A percentile compares a stretch with the other conserved stretches of the same genome.
These are phyloP conservation scores for Microtus oregoni DNA, from an alignment of 2,113 vertebrate genomes.

Conservation along the genomic window DNA sequence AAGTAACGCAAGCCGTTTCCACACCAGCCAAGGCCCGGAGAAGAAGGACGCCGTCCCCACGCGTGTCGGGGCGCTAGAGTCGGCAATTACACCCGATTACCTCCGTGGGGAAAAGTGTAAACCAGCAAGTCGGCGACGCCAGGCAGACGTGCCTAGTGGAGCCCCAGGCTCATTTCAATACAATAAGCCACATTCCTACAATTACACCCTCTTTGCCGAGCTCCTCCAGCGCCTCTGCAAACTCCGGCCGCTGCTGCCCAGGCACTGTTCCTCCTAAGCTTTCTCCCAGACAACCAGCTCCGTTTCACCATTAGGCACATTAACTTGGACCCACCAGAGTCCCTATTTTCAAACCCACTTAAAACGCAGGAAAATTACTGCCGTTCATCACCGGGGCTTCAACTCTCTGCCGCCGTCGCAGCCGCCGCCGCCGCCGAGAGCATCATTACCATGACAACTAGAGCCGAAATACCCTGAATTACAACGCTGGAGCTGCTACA, in stretches of 20 bases:
- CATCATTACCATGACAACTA: constrained; percentile 99
- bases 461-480: constrained; percentile 90
- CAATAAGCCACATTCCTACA: constrained; percentile 83
- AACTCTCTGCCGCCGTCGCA: constrained; percentile 76
- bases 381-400: constrained; percentile 84
- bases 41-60: constrained; percentile 54
- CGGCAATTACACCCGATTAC: constrained; percentile 79
- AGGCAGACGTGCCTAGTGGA: constrained; percentile 83
- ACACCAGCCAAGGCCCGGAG: neutral
- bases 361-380: constrained; percentile 86
- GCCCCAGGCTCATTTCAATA: constrained; percentile 85
- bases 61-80: constrained; percentile 80
- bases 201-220: constrained; percentile 78
- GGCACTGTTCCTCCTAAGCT: constrained; percentile 55
- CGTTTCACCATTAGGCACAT: constrained; percentile 70
- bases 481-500: constrained; percentile 83
- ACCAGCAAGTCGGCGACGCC: constrained; percentile 74
- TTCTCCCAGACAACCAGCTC: constrained; percentile 72
- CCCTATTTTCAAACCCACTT: constrained; percentile 78
- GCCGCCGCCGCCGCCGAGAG: constrained; percentile 86
- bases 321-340: constrained; percentile 76
- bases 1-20: constrained; percentile 38
- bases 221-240: constrained; percentile 57
- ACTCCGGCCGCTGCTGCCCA: constrained; percentile 31
- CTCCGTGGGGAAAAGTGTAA: constrained; percentile 79